Base-by-base conservation (phyloP, 2,888 invertebrate species). In the Imbricaverruca yamaguchii region DNA sequence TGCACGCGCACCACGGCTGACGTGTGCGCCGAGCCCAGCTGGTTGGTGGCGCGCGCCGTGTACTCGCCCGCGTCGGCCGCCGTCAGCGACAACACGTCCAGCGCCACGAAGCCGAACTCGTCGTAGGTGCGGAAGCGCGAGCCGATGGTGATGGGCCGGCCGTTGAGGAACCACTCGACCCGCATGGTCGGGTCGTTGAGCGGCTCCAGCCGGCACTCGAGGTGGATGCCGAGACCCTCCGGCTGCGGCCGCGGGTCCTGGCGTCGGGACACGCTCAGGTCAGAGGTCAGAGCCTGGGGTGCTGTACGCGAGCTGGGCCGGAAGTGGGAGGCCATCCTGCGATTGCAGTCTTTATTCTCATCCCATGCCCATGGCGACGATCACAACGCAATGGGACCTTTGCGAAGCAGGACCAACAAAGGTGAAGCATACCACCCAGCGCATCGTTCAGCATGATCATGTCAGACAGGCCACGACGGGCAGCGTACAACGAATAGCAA, bases 181-280 rank as follows among this genome's bases (percentile, higher is more conserved):
- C 94, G 91, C 94, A 97, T 95, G 0, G 96, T 95, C 10, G 97
- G 97, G 87, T 97, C 97, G 74, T 96, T 96, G 93, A 96, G 95
- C 4, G 97, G 97, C 87, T 97, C 95, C 84, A 97, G 88, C 80
- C 96, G 91, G 86, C 96, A 95, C 88, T 97, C 96, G 79, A 96
- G 89, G 86, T 96, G 96, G 86, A 96, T 93, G 86, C 95, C 95
- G 87, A 93, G 94, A 78, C 95, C 95, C 88, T 96, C 96, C 83
- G 92, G 91, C 25, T 95, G 90, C 59, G 94, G 93, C 85, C 92
- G 92, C n/a, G 93, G 93, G 85, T 95, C 95, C 69, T 93, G 93
- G 25, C 82, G 81, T 23, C 81, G 82, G 9, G 83, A 59, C 11
- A 59, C 2, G 39, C 39, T 39, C 4, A 4, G 39, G 39, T 39